Base-by-base conservation (phyloP, 2,888 invertebrate species). In the Pollenia amentaria region DNA sequence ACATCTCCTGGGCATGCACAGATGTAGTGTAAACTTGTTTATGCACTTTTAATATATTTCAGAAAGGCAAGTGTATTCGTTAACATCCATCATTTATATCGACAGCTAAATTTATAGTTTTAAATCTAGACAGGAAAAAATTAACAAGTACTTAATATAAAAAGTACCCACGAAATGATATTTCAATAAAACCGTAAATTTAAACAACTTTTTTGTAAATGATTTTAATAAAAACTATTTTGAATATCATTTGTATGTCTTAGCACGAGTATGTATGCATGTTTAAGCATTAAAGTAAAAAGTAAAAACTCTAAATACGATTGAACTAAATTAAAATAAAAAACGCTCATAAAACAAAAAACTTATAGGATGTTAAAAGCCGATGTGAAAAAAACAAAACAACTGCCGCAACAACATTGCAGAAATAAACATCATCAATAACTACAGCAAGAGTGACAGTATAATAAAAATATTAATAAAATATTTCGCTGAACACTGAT, bases 391-490 rank as follows among this genome's bases (percentile, higher is more conserved):
- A 21, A 21, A 21, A 21, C 21, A 8, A 44, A 64, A 44, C 53
- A 65, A 48, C 67, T 60, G 4, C 42, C 14, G 42, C 62, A 51
- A n/a, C 51, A 60, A 72, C 55, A 55, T 16, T 64, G 21, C 38
- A 38, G 42, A 40, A 51, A 53, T 40, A 38, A 29, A 21, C 21
- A 21, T 2, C 29, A 16, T 21, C 46, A 42, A 38, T 46, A 62
- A 51, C 51, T 42, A 65, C 80, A 73, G 48, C 38, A 67, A 46
- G 12, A 75, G 55, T 81, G 73, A 73, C 81, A 81, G 73, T 65
- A 60, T 67, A 48, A 62, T 44, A 67, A 55, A 67, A 55, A 48
- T 29, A 53, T 55, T 55, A 40, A 69, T 29, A 51, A 42, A 55
- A 18, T 29, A 60, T 18, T 44, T 21, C 14, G 7, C n/a, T 14